phyloP scores from a whole-genome alignment of 2,888 invertebrate genomes.

The Pomacea canaliculata region DNA sequence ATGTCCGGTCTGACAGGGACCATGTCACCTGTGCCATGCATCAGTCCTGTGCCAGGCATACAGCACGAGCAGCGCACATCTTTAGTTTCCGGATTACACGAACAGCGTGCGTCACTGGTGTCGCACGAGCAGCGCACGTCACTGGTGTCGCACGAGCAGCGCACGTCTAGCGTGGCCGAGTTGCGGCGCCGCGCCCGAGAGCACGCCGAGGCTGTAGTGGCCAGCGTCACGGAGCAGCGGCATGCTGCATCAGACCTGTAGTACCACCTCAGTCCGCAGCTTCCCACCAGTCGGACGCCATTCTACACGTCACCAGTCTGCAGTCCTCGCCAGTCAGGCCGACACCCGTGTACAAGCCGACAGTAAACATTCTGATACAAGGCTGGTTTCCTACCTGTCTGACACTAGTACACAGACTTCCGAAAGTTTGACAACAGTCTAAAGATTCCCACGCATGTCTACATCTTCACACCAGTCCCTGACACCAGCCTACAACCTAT shows the following conservation, averaged over 20 bases:
- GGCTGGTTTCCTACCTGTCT: no score
- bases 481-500: no score
- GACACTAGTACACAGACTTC: no score
- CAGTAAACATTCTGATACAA: no score
- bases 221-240: conserved; percentile 37
- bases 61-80: conserved; percentile 33
- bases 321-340: not conserved
- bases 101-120: conserved; percentile 35
- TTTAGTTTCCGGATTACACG: conserved; percentile 51
- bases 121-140: conserved; percentile 16
- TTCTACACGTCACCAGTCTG: not conserved
- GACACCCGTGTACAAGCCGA: no score
- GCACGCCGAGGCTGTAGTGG: conserved; percentile 85
- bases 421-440: no score
- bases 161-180: conserved; percentile 90
- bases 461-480: no score
- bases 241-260: not conserved
- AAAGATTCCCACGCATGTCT: no score
- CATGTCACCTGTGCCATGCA: conserved; percentile 45
- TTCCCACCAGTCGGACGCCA: no score
- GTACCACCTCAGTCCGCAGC: not conserved
- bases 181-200: conserved; percentile 93
- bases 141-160: conserved; percentile 74
- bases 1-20: not conserved
- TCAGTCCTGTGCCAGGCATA: conserved; percentile 48